phyloP scores from a whole-genome alignment of 2,113 vertebrate species.

The Calidris pygmaea region DNA sequence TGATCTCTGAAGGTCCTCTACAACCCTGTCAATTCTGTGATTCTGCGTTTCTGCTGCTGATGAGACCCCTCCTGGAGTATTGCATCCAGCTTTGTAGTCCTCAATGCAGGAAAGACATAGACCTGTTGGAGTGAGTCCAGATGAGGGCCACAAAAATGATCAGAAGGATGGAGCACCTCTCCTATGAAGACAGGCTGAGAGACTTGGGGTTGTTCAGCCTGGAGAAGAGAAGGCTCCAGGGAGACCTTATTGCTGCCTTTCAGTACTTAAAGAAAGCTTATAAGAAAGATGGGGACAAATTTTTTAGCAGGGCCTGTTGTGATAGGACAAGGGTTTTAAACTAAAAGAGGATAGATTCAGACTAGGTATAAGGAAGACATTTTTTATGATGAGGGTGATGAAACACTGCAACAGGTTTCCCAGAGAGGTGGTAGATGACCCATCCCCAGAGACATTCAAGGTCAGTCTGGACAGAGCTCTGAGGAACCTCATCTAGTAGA shows the following conservation, averaged over 20 bases:
- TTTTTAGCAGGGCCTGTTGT: too few species aligned
- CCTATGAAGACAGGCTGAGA: background rate
- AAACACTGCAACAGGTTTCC: background rate
- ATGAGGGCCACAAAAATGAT: background rate
- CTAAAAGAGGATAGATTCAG: background rate
- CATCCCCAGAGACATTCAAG: background rate
- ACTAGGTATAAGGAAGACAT: background rate
- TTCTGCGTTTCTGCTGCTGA: background rate
- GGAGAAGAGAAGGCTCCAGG: background rate
- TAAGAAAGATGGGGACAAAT: too few species aligned
- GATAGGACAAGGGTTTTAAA: too few species aligned
- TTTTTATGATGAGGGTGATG: accelerated
- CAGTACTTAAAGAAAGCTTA: background rate
- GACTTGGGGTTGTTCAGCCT: background rate
- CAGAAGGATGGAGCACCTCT: background rate
- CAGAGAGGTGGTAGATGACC: too few species aligned
- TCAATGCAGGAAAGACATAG: background rate
- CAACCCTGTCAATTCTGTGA: background rate
- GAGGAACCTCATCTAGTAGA: background rate
- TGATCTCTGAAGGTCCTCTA: background rate
- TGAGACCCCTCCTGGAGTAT: background rate
- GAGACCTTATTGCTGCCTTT: background rate
- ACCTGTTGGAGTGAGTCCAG: background rate
- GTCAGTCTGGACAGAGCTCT: background rate
- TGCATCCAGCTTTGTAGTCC: accelerated